phyloP scores from a whole-genome alignment of 2,888 invertebrate genomes.

The Drosophila leonis region DNA sequence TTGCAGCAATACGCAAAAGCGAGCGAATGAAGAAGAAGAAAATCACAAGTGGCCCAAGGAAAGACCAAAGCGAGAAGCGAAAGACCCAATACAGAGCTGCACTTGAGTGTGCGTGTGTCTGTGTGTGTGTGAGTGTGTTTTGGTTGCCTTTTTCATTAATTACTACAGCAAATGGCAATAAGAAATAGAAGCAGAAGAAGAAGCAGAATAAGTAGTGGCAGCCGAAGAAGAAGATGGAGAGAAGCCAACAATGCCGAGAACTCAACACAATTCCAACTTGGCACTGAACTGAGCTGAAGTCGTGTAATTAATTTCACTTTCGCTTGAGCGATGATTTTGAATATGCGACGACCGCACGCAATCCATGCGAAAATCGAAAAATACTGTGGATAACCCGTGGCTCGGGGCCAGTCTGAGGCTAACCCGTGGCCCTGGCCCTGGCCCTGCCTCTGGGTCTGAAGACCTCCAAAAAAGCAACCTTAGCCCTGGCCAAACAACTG shows the following conservation, averaged over 20 bases:
- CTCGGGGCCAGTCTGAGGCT: no score
- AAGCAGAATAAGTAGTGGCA: neutral
- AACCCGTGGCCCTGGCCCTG: neutral
- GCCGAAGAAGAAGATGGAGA: neutral
- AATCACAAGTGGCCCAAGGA: slow-evolving; percentile 23
- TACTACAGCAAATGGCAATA: slow-evolving; percentile 54
- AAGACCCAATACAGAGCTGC: slow-evolving; percentile 1
- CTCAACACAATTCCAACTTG: slow-evolving; percentile 45
- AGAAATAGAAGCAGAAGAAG: slow-evolving; percentile 8
- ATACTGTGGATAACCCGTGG: slow-evolving; percentile 12
- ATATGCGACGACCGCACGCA: slow-evolving; percentile 72
- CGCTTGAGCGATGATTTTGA: slow-evolving; percentile 77
- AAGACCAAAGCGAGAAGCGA: slow-evolving; percentile 19
- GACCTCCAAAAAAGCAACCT: slow-evolving; percentile 21
- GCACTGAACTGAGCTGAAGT: slow-evolving; percentile 55
- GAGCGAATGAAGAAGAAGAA: neutral
- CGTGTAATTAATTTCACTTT: slow-evolving; percentile 78
- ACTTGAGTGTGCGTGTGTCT: slow-evolving; percentile 17
- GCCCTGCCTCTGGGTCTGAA: neutral
- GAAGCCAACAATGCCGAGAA: slow-evolving; percentile 31
- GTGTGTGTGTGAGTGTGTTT: slow-evolving; percentile 22
- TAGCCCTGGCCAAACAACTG: slow-evolving; percentile 23
- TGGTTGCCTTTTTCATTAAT: slow-evolving; percentile 68
- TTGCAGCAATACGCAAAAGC: slow-evolving; percentile 52
- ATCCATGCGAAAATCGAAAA: slow-evolving; percentile 43